These are phyloP conservation scores for Pantherophis guttatus DNA, from an alignment of 2,113 vertebrate species.

Conservation along the genomic window DNA sequence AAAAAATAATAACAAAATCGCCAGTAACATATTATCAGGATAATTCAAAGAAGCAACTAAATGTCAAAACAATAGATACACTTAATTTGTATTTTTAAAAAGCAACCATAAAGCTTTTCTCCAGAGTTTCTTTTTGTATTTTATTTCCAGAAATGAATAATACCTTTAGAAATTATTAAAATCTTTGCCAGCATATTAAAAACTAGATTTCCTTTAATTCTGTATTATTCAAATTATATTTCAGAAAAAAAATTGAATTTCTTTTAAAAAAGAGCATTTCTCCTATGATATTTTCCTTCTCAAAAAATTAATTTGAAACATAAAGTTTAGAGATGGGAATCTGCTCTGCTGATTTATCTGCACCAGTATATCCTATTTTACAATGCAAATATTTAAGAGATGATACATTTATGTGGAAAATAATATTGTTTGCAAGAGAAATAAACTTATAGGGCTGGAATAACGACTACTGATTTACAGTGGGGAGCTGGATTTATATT, in stretches of 20 bases:
- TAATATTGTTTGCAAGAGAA: conserved; percentile 19
- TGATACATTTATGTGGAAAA: conserved; percentile 18
- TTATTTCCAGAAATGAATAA: conserved; percentile 39
- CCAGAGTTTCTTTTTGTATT: conserved; percentile 44
- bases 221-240: conserved; percentile 10
- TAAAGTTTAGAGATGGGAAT: accelerated
- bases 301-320: neutral
- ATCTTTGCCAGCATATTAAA: conserved; percentile 23
- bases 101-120: conserved; percentile 53
- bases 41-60: conserved; percentile 60
- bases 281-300: neutral
- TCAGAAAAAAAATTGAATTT: neutral
- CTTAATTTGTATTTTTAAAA: conserved; percentile 54
- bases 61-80: conserved; percentile 59
- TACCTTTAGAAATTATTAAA: conserved; percentile 21
- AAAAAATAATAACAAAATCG: conserved; percentile 63
- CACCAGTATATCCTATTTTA: conserved; percentile 16
- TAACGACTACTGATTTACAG: conserved; percentile 26
- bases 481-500: neutral
- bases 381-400: conserved; percentile 35
- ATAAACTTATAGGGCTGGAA: neutral
- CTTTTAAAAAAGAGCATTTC: neutral
- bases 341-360: conserved; percentile 9
- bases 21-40: conserved; percentile 59
- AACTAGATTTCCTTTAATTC: conserved; percentile 4